Percentiles rank a stretch among this genome's conserved stretches.
These are phyloP conservation scores for Eurois occulta DNA, from an alignment of 2,888 invertebrate genomes.

Conservation along the genomic window DNA sequence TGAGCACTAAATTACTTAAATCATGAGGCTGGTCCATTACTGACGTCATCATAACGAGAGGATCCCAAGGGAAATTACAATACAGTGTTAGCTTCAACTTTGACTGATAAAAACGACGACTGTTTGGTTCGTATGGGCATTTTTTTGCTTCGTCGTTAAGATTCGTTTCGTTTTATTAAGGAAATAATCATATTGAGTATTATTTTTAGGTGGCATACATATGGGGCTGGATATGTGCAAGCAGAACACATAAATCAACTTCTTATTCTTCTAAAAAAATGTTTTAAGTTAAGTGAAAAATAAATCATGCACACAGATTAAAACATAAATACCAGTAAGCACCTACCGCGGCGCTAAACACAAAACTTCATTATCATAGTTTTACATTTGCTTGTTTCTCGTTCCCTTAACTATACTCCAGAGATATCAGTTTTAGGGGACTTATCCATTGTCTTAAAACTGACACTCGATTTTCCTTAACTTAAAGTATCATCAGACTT, in stretches of 20 bases:
- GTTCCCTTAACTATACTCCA: not conserved
- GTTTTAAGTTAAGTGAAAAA: no score
- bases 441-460: not conserved
- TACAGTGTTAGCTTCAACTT: constrained; percentile 61
- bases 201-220: not conserved
- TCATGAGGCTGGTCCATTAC: constrained; percentile 57
- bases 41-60: constrained; percentile 64
- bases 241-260: no score
- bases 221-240: not conserved
- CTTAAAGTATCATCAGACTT: constrained; percentile 5
- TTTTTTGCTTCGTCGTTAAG: constrained; percentile 14
- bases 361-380: not conserved
- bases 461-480: constrained; percentile 4
- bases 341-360: no score
- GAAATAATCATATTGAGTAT: constrained; percentile 18
- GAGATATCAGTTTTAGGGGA: not conserved
- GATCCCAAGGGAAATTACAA: constrained; percentile 67
- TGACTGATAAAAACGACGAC: constrained; percentile 61
- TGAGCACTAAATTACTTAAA: constrained; percentile 62
- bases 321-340: no score
- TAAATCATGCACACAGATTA: no score
- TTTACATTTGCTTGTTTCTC: not conserved
- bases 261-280: no score
- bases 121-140: constrained; percentile 23
- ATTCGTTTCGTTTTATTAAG: not conserved